phyloP scores from a whole-genome alignment of 2,888 invertebrate genomes.

The Athetis lepigone region DNA sequence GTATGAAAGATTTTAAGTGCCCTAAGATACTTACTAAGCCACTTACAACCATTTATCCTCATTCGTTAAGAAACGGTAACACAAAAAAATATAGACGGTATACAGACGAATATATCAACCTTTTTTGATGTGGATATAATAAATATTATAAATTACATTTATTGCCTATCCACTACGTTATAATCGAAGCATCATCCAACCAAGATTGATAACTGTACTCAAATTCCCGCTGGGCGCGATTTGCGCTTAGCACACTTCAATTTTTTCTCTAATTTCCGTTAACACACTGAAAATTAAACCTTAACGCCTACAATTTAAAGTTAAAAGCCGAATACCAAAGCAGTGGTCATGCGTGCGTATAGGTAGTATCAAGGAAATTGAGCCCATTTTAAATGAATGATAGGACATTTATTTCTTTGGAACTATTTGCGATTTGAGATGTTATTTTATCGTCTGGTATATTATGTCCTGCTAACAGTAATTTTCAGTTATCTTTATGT shows the following conservation, averaged over 20 bases:
- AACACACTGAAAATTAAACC: fast-evolving
- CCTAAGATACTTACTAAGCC: too few relatives aligned
- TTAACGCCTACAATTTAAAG: too few relatives aligned
- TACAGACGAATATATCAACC: too few relatives aligned
- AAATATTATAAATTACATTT: too few relatives aligned
- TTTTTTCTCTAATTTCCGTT: constrained; percentile 75
- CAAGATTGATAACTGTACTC: constrained; percentile 86
- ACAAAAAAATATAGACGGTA: too few relatives aligned
- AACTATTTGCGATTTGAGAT: constrained; percentile 76
- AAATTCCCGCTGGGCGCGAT: constrained; percentile 84
- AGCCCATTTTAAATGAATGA: constrained; percentile 86
- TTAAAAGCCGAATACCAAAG: constrained; percentile 30
- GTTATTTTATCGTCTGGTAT: constrained; percentile 40
- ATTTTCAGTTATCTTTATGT: constrained; percentile 34
- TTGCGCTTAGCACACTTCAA: constrained; percentile 78
- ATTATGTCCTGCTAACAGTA: constrained; percentile 26
- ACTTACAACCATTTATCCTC: too few relatives aligned
- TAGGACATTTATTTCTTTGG: constrained; percentile 79
- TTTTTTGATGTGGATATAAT: too few relatives aligned
- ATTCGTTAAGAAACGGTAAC: too few relatives aligned
- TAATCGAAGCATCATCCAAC: constrained; percentile 71
- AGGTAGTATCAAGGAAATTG: constrained; percentile 83
- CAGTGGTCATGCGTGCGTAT: constrained; percentile 81
- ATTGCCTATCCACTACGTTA: constrained; percentile 45
- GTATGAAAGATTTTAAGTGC: too few relatives aligned